phyloP scores from a whole-genome alignment of 2,113 vertebrate genomes.

The Reinhardtius hippoglossoides region DNA sequence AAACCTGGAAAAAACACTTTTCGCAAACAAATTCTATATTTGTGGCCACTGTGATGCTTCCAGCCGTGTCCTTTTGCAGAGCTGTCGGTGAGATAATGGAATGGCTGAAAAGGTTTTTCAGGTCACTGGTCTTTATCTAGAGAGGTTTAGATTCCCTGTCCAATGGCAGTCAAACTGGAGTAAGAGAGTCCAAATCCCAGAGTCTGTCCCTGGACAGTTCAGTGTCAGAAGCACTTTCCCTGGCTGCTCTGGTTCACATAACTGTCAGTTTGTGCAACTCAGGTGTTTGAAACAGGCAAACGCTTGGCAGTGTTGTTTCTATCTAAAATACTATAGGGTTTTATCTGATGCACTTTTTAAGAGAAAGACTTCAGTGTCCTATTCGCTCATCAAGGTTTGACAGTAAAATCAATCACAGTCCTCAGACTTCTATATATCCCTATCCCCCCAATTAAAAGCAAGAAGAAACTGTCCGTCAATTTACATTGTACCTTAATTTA shows the following conservation, averaged over 20 bases:
- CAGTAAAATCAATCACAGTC: background rate
- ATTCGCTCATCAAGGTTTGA: background rate
- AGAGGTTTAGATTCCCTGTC: background rate
- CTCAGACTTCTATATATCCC: background rate
- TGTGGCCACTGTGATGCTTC: too few species aligned
- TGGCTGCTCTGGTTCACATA: background rate
- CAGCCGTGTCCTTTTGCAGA: background rate
- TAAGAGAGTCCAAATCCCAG: background rate
- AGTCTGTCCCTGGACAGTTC: slow-evolving; percentile 7
- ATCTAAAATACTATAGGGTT: background rate
- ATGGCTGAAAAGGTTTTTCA: slow-evolving; percentile 14
- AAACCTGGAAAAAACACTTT: too few species aligned
- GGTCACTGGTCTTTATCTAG: slow-evolving; percentile 19
- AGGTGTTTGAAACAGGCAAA: too few species aligned
- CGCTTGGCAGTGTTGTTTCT: too few species aligned
- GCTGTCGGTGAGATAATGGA: slow-evolving; percentile 9
- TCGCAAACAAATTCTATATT: too few species aligned
- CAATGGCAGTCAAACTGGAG: background rate
- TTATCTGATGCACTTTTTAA: background rate
- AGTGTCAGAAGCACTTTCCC: background rate
- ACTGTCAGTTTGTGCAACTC: background rate
- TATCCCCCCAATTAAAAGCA: background rate
- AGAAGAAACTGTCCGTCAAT: too few species aligned
- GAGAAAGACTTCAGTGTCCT: background rate
- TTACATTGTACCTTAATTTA: too few species aligned